Evolutionary conservation across 2,113 vertebrate genomes (phyloP), one percentile per base, ranked within the genome.

Genomic region (Ammodramus savannarum): DNA sequence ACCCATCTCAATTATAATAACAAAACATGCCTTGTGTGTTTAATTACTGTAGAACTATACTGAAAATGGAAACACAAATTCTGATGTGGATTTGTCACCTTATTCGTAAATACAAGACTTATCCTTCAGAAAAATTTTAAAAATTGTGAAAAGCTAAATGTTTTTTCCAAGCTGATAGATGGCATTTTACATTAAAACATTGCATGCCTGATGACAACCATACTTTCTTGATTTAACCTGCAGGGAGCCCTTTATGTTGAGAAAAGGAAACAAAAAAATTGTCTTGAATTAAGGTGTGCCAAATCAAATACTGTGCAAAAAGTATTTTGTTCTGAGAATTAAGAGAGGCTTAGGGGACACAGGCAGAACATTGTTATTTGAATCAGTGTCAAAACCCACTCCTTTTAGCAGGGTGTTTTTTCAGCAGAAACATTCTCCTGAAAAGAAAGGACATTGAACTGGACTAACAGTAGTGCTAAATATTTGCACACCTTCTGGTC

Each of bases 201-300:
- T 43, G 7, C 21, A 20, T 68, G 10, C 21, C 19, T 46, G 16
- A 61, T 73, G 48, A 36, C 6, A 1, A n/a, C 12, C 5, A 12
- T 32, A 6, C 17, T 54, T 85, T 77, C 23, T 43, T 71, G n/a
- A 29, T 11, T 66, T 69, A 36, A 43, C 9, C 36, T 68, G 10
- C 4, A 13, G 22, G 36, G 16, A 75, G 7, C 4, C 7, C 2
- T 65, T 81, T 48, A 9, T 11, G 4, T 9, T 63, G 15, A 71
- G 38, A 48, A 81, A 68, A 36, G 3, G 21, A 48, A 62, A 27
- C 16, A 7, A 57, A 75, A 63, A 39, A 10, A 0, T 0, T 0
- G 5, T 54, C 48, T 72, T 65, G 13, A 8, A n/a, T 67, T 54
- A 71, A 63, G 6, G 29, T 54, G 14, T 61, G n/a, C 32, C 41